Percentiles rank a stretch among this genome's conserved stretches.
These are phyloP conservation scores for Leucophenga varia DNA, from an alignment of 1,140 invertebrate species.

Conservation along the genomic window DNA sequence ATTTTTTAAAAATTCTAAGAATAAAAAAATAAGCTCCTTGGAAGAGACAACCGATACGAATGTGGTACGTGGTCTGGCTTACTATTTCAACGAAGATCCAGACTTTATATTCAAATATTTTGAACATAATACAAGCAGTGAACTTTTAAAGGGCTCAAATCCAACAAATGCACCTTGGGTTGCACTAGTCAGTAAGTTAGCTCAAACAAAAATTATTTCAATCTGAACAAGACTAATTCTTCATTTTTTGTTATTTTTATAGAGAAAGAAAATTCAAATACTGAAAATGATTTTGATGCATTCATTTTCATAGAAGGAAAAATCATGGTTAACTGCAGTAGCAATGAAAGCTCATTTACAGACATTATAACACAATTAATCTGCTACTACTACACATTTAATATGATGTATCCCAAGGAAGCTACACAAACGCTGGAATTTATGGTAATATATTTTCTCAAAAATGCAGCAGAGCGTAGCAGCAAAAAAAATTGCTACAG, in stretches of 20 bases:
- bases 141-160: constrained; percentile 32
- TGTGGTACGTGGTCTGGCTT: constrained; percentile 35
- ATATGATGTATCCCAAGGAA: constrained; percentile 52
- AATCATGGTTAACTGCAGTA: constrained; percentile 32
- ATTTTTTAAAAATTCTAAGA: constrained; percentile 38
- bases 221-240: neutral
- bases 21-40: constrained; percentile 33
- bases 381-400: constrained; percentile 51
- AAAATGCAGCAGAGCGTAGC: constrained; percentile 36
- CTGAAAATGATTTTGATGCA: constrained; percentile 23
- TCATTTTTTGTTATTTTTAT: neutral
- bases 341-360: constrained; percentile 25
- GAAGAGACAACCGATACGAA: constrained; percentile 38
- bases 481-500: constrained; percentile 29
- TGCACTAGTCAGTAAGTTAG: constrained; percentile 46
- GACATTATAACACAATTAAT: constrained; percentile 44
- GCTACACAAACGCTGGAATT: constrained; percentile 52
- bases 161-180: constrained; percentile 46
- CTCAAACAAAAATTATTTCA: neutral
- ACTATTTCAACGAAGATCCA: constrained; percentile 43
- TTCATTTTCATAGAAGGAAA: constrained; percentile 44
- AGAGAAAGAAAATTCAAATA: constrained; percentile 24
- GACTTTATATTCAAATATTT: constrained; percentile 41
- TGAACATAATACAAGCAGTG: constrained; percentile 30
- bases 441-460: constrained; percentile 46